Conservation (phyloP, 2,113 vertebrate species). For the Ellobius talpinus region DNA sequence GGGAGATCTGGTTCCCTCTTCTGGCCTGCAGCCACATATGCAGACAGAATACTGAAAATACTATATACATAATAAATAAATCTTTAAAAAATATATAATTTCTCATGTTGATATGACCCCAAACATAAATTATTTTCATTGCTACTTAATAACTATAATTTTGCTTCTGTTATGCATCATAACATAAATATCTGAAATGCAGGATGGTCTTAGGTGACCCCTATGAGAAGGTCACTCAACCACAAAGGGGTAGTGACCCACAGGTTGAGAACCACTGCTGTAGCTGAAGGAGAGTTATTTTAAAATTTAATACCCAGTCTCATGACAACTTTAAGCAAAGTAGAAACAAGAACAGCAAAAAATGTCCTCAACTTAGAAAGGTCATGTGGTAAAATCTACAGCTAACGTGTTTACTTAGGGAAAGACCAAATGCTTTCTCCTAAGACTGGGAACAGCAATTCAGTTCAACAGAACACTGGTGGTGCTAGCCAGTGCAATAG, state of each 20-base stretch:
- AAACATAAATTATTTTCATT: not conserved
- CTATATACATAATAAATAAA: no score
- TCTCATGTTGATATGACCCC: not conserved
- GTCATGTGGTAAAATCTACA: not conserved
- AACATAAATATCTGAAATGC: not conserved
- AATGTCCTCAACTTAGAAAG: constrained; percentile 3
- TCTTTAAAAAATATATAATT: no score
- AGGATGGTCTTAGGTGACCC: not conserved
- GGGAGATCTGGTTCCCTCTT: no score
- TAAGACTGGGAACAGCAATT: constrained; percentile 1
- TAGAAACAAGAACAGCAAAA: constrained; percentile 3
- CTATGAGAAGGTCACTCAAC: not conserved
- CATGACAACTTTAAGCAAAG: not conserved
- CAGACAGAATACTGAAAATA: no score
- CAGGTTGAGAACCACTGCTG: not conserved
- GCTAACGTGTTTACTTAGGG: not conserved
- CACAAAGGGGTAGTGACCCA: not conserved
- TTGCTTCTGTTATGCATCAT: not conserved
- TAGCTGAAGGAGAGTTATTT: not conserved
- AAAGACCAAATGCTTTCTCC: not conserved
- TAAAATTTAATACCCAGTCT: constrained; percentile 11
- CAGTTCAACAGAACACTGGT: not conserved
- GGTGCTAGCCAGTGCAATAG: not conserved
- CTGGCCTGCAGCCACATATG: no score
- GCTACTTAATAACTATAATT: not conserved